Percentiles rank a stretch among this genome's conserved stretches.
Evolutionary conservation across 23 tunicate genomes (phyloP).

Genomic region (Trididemnum clinides): DNA sequence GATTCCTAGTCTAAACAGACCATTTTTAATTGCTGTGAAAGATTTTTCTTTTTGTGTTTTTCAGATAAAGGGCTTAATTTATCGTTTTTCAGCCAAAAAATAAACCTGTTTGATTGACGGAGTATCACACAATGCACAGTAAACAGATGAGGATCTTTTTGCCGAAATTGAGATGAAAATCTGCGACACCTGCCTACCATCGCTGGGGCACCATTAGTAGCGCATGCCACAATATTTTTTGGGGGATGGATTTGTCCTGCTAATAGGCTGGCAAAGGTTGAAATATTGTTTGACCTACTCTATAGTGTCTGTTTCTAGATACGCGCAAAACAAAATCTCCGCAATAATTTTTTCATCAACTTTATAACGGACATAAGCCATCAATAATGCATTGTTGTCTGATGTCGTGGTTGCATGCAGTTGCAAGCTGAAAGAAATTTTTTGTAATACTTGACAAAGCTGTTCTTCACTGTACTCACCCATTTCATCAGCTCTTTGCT

Average conservation of each 20-base stretch:
- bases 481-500: slow-evolving; percentile 31
- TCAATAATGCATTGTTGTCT: slow-evolving; percentile 5
- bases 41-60: no score
- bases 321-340: slow-evolving; percentile 48
- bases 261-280: slow-evolving; percentile 30
- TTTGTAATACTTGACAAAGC: slow-evolving; percentile 1
- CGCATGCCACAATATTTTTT: no score
- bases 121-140: slow-evolving; percentile 52
- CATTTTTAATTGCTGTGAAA: no score
- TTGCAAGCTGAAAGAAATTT: no score
- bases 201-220: no score
- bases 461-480: slow-evolving; percentile 20
- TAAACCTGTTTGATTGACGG: no score
- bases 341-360: slow-evolving; percentile 24
- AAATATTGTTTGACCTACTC: slow-evolving; percentile 21
- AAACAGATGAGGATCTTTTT: no score
- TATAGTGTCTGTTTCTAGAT: slow-evolving; percentile 18
- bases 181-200: no score
- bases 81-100: no score
- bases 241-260: slow-evolving; percentile 45
- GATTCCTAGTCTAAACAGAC: no score
- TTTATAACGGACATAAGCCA: no score
- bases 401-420: slow-evolving; percentile 45
- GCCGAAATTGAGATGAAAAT: slow-evolving; percentile 42
- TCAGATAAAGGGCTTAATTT: no score